Evolutionary conservation across 2,888 invertebrate genomes (phyloP), one percentile per base, ranked within the genome.

Genomic region (Perdita meconis): DNA sequence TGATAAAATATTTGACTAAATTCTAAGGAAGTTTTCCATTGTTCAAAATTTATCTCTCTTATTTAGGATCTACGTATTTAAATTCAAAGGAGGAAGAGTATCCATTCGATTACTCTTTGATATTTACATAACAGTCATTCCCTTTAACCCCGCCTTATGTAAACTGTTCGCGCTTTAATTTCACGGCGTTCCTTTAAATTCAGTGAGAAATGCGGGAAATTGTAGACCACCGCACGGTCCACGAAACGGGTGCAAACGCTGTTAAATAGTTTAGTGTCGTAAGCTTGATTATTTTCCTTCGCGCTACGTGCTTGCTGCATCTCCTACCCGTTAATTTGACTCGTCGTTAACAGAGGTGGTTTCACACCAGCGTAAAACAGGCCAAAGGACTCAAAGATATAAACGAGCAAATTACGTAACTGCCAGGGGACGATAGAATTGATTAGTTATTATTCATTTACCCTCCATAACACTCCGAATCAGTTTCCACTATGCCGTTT

Each of bases 181-280:
- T n/a, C n/a, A 12, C 12, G 40, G 12, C 16, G 3, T 53, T 34
- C n/a, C 16, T 2, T n/a, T n/a, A 24, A 34, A n/a, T 53, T 2
- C n/a, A n/a, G 10, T 8, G 16, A 34, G 59, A 16, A 38, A 36
- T 26, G 34, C 42, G 26, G 6, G 59, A 40, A 36, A 44, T 69
- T 53, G 69, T 68, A 53, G 67, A 26, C 51, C n/a, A 34, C 34
- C 16, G 34, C 38, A 40, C 22, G 71, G 56, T 42, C 26, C 53
- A 26, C 65, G 53, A 55, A 8, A 19, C 13, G 22, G 16, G 50
- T 34, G 71, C 57, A 40, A 53, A 38, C 69, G 42, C 3, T 12
- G 47, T 70, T 60, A 69, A 72, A 72, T 40, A 36, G 70, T 69
- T 60, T 60, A 69, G 68, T 8, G 60, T 68, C 57, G 68, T 55